Percentiles rank a stretch among this genome's conserved stretches.
Conservation (phyloP, 2,113 vertebrate species). For the Dromiciops gliroides region DNA sequence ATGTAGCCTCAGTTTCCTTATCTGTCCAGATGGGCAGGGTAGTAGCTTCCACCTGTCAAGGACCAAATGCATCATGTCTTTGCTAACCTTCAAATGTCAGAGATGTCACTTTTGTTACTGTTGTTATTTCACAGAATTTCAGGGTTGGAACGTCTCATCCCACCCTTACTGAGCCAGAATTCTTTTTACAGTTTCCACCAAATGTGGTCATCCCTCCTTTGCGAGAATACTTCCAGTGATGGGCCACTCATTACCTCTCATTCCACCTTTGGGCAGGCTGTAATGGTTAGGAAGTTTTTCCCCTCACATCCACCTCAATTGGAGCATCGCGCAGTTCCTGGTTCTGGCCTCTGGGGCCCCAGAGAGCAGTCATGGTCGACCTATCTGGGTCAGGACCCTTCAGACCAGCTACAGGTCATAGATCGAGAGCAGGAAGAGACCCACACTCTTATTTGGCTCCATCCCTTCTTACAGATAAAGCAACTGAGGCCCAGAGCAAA, state of each 20-base stretch:
- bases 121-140: constrained; percentile 84
- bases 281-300: neutral
- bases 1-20: neutral
- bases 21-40: neutral
- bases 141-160: neutral
- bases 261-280: neutral
- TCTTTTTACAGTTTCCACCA: neutral
- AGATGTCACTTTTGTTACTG: constrained; percentile 89
- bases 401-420: too few species aligned
- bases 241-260: neutral
- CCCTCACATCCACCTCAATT: too few species aligned
- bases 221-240: neutral
- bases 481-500: neutral
- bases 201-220: neutral
- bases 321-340: too few species aligned
- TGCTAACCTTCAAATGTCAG: too few species aligned
- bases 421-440: too few species aligned
- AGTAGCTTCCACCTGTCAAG: neutral
- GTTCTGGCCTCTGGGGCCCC: neutral
- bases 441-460: constrained; percentile 85
- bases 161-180: neutral
- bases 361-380: neutral
- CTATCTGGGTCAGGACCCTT: neutral
- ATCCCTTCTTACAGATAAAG: neutral
- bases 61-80: neutral